These are phyloP conservation scores for Enteromius viviparus DNA, from an alignment of 2,797 vertebrate species.

Conservation along the genomic window DNA sequence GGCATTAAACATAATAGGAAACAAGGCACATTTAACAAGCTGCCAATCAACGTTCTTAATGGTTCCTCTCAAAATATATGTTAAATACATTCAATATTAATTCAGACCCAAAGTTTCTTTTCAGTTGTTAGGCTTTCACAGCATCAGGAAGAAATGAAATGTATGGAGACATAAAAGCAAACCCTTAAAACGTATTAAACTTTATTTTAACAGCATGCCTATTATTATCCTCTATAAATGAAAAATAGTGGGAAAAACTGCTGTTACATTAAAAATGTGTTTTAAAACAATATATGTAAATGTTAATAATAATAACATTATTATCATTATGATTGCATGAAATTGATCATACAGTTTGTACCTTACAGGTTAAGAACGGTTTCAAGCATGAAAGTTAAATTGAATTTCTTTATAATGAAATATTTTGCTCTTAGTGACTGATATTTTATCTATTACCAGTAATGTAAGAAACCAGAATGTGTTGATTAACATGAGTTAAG, in stretches of 20 bases:
- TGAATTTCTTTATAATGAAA: neutral
- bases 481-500: neutral
- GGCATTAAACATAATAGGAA: neutral
- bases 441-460: neutral
- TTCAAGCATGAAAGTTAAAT: neutral
- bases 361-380: neutral
- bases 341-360: neutral
- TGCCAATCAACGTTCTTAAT: conserved; percentile 27
- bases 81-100: conserved; percentile 12
- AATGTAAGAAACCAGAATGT: neutral
- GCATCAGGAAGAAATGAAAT: neutral
- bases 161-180: neutral
- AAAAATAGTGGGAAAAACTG: neutral
- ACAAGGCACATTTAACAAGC: conserved; percentile 8
- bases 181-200: neutral
- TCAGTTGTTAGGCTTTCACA: neutral
- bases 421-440: neutral
- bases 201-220: neutral
- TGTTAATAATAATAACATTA: neutral
- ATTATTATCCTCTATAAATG: neutral
- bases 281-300: neutral
- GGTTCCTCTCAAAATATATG: neutral
- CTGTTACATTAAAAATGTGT: neutral
- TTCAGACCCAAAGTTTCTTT: neutral
- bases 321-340: neutral